Evolutionary conservation across 2,113 vertebrate species (phyloP), one percentile per base, ranked within the genome.

Genomic region (Gnathonemus echidnorhynchus): DNA sequence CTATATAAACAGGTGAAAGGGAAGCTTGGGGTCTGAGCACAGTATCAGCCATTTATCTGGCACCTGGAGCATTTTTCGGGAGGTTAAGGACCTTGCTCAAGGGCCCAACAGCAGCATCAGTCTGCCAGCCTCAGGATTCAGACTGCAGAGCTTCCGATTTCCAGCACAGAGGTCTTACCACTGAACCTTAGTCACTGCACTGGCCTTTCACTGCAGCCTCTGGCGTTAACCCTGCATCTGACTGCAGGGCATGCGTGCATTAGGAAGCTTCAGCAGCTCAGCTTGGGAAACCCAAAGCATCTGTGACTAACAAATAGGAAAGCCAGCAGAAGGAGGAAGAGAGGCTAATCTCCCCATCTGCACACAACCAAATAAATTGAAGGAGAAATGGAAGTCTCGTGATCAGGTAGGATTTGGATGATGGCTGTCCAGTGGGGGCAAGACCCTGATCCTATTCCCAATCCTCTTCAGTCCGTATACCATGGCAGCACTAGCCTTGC

Each of bases 361-460:
- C n/a, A 83, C 88, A 15, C 19, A 52, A 89, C 77, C 70, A 53
- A 89, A 89, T n/a, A 53, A 89, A 89, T 8, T 50, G 88, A 89
- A 80, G 5, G 19, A 8, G 27, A 83, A n/a, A 52, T 53, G 27
- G 17, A 53, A 89, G 48, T 35, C 48, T 10, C 27, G 31, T 19
- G 3, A 27, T 83, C 48, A 35, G 70, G n/a, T 83, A 53, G 49
- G 74, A 13, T 77, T 80, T 35, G 46, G 88, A 77, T 35, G 13
- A 89, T 77, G 88, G 66, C 77, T 83, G 15, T 7, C 31, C 77
- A 24, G 77, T 83, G 10, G 1, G 35, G 35, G 19, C 31, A 77
- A 17, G 27, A 77, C 70, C 70, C 70, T 35, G 70, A 77, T 24
- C 13, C 49, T 50, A 21, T 56, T 7, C 53, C 19, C 21, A 21